phyloP scores from a whole-genome alignment of 2,797 vertebrate genomes.

The Xiphorhynchus erythropygius region DNA sequence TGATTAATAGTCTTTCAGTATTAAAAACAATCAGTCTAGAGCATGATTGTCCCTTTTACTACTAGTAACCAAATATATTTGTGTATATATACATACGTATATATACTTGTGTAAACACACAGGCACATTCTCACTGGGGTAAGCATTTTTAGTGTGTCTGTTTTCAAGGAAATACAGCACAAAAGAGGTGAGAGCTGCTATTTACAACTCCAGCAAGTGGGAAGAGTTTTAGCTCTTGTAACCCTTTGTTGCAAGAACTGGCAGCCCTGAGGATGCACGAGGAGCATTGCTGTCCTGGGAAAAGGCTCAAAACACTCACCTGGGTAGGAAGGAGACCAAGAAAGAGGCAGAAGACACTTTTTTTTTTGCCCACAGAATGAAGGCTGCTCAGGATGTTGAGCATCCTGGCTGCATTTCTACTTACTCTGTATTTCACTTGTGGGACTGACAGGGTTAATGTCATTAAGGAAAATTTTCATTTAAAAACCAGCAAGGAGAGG shows the following conservation, averaged over 20 bases:
- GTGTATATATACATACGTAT: not conserved
- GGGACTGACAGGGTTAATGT: not conserved
- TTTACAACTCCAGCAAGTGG: not conserved
- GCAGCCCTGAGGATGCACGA: rapidly evolving
- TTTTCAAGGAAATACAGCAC: not conserved
- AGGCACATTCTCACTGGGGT: not conserved
- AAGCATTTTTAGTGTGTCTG: not conserved
- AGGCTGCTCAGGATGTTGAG: not conserved
- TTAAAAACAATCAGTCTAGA: constrained; percentile 26
- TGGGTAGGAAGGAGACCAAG: not conserved
- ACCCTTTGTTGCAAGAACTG: not conserved
- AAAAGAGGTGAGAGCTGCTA: not conserved
- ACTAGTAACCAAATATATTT: not conserved
- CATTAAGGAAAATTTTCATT: not conserved
- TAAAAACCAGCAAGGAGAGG: not conserved
- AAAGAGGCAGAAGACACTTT: not conserved
- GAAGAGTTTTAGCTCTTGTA: not conserved
- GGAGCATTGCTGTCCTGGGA: not conserved
- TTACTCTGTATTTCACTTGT: not conserved
- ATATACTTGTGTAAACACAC: not conserved
- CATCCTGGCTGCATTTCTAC: not conserved
- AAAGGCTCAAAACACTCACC: not conserved
- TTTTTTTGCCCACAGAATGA: not conserved
- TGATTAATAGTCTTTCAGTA: constrained; percentile 47
- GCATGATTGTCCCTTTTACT: not conserved